Evolutionary conservation across 2,797 vertebrate species (phyloP).

Genomic region (Luscinia megarhynchos): DNA sequence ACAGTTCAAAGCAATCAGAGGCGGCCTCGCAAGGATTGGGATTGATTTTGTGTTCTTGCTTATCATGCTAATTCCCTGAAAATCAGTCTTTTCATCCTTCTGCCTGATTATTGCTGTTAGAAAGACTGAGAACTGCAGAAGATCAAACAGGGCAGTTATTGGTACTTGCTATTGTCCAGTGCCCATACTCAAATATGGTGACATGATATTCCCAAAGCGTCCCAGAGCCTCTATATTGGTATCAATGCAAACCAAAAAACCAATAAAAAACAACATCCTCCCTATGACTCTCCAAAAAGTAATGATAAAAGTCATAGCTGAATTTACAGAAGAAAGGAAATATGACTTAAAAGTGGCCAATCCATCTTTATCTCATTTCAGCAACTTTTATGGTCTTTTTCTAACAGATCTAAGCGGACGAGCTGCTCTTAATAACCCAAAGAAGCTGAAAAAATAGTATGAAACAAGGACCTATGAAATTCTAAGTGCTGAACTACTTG

Average conservation of each 20-base stretch:
- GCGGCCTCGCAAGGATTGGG: constrained; percentile 97
- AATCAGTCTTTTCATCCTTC: constrained; percentile 99
- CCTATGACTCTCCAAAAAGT: constrained; percentile 29
- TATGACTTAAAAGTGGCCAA: constrained; percentile 52
- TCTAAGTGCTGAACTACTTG: constrained; percentile 16
- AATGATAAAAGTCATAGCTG: constrained; percentile 36
- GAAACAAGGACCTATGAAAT: constrained; percentile 29
- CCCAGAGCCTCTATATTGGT: constrained; percentile 36
- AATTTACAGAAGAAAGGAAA: constrained; percentile 60
- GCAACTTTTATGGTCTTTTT: constrained; percentile 28
- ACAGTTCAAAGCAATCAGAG: constrained; percentile 99
- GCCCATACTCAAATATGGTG: constrained; percentile 70
- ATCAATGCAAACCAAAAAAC: constrained; percentile 42
- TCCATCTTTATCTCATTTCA: constrained; percentile 34
- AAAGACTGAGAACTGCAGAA: constrained; percentile 93
- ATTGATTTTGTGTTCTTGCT: constrained; percentile 99
- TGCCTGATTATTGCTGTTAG: constrained; percentile 99
- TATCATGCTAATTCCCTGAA: constrained; percentile 99
- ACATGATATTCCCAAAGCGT: constrained; percentile 71
- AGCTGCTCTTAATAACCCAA: constrained; percentile 34
- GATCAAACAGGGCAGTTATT: constrained; percentile 85
- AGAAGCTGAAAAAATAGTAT: neutral
- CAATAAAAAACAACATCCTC: neutral
- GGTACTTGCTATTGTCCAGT: constrained; percentile 82
- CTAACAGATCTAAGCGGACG: neutral